Conservation (phyloP, 2,888 invertebrate genomes). For the Axea sp. region DNA sequence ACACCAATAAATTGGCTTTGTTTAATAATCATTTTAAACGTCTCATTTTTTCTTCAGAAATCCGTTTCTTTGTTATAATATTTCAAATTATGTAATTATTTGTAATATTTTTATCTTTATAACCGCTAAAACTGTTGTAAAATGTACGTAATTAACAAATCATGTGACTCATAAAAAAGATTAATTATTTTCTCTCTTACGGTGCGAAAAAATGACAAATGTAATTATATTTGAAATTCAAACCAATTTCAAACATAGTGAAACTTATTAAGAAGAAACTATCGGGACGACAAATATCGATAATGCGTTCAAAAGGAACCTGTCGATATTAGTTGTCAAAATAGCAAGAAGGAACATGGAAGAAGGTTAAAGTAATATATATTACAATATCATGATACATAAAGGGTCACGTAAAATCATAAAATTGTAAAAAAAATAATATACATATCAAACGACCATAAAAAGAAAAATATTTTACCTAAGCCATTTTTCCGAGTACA, state of each 20-base stretch:
- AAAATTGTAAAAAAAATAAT: conserved; percentile 14
- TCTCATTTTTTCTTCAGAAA: no score
- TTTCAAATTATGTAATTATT: no score
- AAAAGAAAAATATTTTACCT: conserved; percentile 8
- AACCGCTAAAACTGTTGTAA: conserved; percentile 10
- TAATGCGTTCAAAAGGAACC: not conserved
- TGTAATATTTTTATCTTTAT: conserved; percentile 8
- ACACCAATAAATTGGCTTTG: no score
- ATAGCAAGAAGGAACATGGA: conserved; percentile 5
- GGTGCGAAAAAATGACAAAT: conserved; percentile 10
- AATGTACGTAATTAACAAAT: conserved; percentile 13
- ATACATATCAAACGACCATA: conserved; percentile 4
- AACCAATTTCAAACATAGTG: no score
- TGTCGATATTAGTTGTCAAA: not conserved
- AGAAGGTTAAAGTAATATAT: conserved; percentile 11
- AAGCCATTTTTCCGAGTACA: conserved; percentile 16
- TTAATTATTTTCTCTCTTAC: conserved; percentile 8
- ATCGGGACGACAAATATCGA: conserved; percentile 1
- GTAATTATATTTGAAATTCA: no score
- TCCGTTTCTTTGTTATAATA: no score
- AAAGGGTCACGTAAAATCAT: not conserved
- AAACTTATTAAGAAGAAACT: not conserved
- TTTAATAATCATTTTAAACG: no score
- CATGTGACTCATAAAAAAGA: conserved; percentile 32
- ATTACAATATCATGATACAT: conserved; percentile 6